A percentile compares a stretch with the other conserved stretches of the same genome.
Evolutionary conservation across 2,797 vertebrate species (phyloP).

Genomic region (Oreochromis mossambicus): DNA sequence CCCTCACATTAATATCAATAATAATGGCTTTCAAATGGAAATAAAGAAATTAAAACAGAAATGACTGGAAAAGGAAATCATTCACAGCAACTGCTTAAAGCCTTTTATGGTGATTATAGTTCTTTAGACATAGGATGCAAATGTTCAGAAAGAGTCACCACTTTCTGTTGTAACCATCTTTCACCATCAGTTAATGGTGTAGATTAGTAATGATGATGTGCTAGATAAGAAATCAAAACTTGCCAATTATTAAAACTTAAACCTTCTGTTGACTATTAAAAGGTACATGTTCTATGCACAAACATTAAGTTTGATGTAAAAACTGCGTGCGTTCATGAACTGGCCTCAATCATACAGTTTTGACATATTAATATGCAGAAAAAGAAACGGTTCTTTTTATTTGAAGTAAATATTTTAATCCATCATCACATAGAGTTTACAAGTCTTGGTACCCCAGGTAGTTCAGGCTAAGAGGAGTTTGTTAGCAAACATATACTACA

Average conservation of each 20-base stretch:
- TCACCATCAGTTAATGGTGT: not conserved
- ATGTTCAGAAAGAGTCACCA: not conserved
- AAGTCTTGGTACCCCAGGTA: not conserved
- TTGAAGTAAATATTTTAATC: not conserved
- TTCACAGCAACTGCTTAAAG: not conserved
- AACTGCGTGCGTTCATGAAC: rapidly evolving
- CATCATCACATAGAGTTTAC: not conserved
- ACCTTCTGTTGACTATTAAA: not conserved
- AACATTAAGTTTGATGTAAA: not conserved
- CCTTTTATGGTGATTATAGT: not conserved
- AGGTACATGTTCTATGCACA: not conserved
- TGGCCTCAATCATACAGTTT: not conserved
- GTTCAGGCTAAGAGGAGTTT: not conserved
- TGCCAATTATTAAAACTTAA: not conserved
- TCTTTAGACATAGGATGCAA: not conserved
- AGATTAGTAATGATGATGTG: not conserved
- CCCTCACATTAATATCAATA: not conserved
- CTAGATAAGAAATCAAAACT: not conserved
- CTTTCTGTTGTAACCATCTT: not conserved
- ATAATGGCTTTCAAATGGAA: not conserved
- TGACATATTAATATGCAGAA: not conserved
- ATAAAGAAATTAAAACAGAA: not conserved
- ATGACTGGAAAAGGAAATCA: not conserved
- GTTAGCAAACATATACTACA: not conserved
- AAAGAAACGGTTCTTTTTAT: not conserved